phyloP scores from a whole-genome alignment of 2,113 vertebrate genomes.

The Acanthisitta chloris region DNA sequence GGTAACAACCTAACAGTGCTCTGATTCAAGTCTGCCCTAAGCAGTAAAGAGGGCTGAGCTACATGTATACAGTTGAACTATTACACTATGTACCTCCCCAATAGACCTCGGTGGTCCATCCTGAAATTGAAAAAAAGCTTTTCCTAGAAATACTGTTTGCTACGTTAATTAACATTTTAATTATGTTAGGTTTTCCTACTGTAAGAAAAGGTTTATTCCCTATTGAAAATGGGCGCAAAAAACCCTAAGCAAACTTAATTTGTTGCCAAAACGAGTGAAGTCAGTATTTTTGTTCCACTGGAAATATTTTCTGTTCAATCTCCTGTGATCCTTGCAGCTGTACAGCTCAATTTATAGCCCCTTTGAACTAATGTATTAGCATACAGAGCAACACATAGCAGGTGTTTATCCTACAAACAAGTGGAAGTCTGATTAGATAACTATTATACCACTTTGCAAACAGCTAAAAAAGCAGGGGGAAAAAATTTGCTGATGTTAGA shows the following conservation, averaged over 20 bases:
- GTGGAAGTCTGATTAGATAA: not conserved
- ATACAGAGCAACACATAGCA: not conserved
- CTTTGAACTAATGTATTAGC: not conserved
- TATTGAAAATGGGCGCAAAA: not conserved
- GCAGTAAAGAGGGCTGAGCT: not conserved
- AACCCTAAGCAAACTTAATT: not conserved
- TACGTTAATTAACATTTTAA: not conserved
- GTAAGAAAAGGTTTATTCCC: not conserved
- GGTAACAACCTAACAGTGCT: not conserved
- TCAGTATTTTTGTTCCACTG: not conserved
- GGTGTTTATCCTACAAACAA: not conserved
- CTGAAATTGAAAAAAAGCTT: not conserved
- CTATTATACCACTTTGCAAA: not conserved
- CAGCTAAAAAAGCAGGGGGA: not conserved
- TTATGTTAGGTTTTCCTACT: not conserved
- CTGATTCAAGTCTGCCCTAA: not conserved
- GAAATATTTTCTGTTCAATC: not conserved
- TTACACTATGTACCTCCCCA: not conserved
- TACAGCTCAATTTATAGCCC: not conserved
- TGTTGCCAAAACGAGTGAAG: not conserved
- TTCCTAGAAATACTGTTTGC: not conserved
- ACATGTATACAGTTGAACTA: not conserved
- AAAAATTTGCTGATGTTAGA: not conserved
- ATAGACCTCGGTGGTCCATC: not conserved
- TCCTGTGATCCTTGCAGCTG: not conserved